phyloP scores from a whole-genome alignment of 2,888 invertebrate genomes.

The Clunio marinus region DNA sequence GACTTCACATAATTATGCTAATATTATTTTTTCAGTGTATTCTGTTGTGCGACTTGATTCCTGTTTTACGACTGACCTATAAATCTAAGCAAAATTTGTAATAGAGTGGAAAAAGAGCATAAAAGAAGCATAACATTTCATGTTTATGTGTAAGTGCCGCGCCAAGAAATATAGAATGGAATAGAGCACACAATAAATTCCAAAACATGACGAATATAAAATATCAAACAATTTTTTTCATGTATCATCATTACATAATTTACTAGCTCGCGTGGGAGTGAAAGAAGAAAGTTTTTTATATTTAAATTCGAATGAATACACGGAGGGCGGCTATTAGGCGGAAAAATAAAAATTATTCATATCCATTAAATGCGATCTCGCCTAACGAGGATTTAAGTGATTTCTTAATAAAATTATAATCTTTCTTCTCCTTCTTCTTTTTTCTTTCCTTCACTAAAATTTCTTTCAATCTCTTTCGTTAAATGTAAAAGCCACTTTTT shows the following conservation, averaged over 20 bases:
- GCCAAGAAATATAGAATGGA: no score
- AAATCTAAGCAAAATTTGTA: slow-evolving; percentile 19
- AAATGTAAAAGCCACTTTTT: neutral
- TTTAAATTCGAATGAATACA: neutral
- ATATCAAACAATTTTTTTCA: slow-evolving; percentile 18
- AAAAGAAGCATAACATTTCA: slow-evolving; percentile 32
- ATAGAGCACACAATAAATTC: slow-evolving; percentile 19
- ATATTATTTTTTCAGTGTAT: slow-evolving; percentile 16
- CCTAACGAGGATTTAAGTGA: slow-evolving; percentile 17
- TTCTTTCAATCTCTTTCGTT: neutral
- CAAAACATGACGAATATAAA: neutral
- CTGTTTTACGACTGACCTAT: slow-evolving; percentile 12
- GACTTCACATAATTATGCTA: slow-evolving; percentile 32
- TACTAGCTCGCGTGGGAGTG: neutral
- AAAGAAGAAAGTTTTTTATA: no score
- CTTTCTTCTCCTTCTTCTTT: neutral
- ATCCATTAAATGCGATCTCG: neutral
- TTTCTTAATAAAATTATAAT: slow-evolving; percentile 2
- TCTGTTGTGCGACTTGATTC: neutral
- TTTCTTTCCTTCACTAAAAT: neutral
- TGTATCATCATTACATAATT: slow-evolving; percentile 27
- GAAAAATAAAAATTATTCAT: neutral
- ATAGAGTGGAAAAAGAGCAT: slow-evolving; percentile 33
- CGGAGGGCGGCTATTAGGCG: no score
- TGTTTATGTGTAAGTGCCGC: slow-evolving; percentile 14